Base-by-base conservation (phyloP, 2,888 invertebrate genomes). In the Limnephilus auricula region DNA sequence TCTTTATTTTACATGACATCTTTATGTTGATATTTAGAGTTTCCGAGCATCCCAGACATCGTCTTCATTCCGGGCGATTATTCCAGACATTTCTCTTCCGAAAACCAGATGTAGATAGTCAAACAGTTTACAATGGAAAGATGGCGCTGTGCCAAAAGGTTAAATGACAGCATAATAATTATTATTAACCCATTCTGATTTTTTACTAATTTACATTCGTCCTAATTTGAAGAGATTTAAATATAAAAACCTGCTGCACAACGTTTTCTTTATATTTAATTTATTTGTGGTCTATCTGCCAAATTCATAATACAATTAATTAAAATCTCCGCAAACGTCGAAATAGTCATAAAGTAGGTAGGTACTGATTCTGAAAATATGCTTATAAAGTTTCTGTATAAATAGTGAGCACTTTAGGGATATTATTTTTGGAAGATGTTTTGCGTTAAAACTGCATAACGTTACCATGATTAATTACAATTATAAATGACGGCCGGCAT, bases 11-110 rank as follows among this genome's bases (percentile, higher is more conserved):
- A 65, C n/a, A 25, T n/a, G n/a, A 65, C 25, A 65, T n/a, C 65
- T 65, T 25, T 25, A 65, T 65, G 9, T 65, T 65, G 6, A 25
- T n/a, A 25, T 65, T 65, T 65, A 25, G 25, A 65, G 65, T 65
- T 65, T n/a, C 65, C 25, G 6, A n/a, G 34, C 25, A 34, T 25
- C 34, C 34, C 32, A 37, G 82, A 37, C 88, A 82, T 82, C 89
- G 37, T 37, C 82, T 82, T 91, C 30, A 85, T 85, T n/a, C 85
- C 85, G 85, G 45, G n/a, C 45, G 40, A 85, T 85, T 40, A 85
- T 85, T 85, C 40, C 37, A 85, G 85, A 85, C 85, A 85, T 30
- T 34, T 40, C 85, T 40, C 37, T 85, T 85, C 85, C 85, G 85
- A 40, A 85, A 40, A 37, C 40, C 40, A 85, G 85, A 40, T 40